Evolutionary conservation across 2,113 vertebrate species (phyloP), one percentile per base, ranked within the genome.

Genomic region (Rhadina sibilatrix): DNA sequence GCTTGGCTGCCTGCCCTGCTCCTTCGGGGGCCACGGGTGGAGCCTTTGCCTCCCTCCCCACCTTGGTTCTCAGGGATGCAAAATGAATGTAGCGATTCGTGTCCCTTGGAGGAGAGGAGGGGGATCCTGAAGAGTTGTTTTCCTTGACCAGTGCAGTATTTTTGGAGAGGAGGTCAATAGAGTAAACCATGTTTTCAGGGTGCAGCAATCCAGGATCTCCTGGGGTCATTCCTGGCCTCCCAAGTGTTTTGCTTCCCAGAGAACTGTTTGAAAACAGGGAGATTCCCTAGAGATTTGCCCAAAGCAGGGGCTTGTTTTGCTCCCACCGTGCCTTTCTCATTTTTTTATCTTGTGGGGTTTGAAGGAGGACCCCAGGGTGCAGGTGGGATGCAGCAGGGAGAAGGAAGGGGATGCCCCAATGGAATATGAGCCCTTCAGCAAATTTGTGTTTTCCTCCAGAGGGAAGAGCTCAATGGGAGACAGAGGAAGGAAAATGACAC

Each of bases 361-460:
- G 5, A 10, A 31, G 37, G 13, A 53, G 23, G 10, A 42, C 15
- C 18, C 14, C 3, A 7, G 61, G 75, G 40, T 81, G 59, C 61
- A 72, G 28, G 1, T 1, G 42, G 21, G 37, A 53, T 81, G 59
- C 61, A 72, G 28, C 1, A 1, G 42, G 21, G 37, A 53, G 27
- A 30, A 15, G 11, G 61, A 42, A 19, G 8, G 37, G 30, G 28
- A 15, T 57, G 23, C 2, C 11, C 23, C 0, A 0, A 4, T 38
- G 12, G 33, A 47, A 56, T 19, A 15, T 1, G 10, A 0, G 2
- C 24, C 31, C 42, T 49, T 31, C 69, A 50, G 42, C 20, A 52
- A 53, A 50, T 28, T 0, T 5, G 8, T 28, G n/a, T 54, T 75
- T 63, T 42, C 44, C 22, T 46, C 31, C 50, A 12, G 16, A 22